Evolutionary conservation across 1,140 invertebrate species (phyloP).

Genomic region (Melitaea cinxia): DNA sequence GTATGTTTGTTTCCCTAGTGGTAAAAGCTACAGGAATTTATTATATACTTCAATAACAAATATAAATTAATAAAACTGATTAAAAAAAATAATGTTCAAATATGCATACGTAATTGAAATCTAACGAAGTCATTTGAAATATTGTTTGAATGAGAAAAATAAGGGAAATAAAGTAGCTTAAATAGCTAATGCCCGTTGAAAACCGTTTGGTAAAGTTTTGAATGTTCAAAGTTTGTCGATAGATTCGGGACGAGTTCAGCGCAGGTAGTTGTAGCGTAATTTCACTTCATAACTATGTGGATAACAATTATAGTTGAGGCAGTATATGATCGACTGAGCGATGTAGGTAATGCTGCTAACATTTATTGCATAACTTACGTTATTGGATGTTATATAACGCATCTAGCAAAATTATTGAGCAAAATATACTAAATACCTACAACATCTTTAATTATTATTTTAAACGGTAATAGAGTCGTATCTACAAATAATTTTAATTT

Average conservation of each 20-base stretch:
- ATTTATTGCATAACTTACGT: slow-evolving; percentile 30
- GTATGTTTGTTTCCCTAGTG: no score
- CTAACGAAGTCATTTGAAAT: background rate
- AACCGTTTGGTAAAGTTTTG: slow-evolving; percentile 35
- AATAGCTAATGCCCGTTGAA: slow-evolving; percentile 22
- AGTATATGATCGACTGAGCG: slow-evolving; percentile 34
- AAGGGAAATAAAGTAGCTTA: slow-evolving; percentile 4
- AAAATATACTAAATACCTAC: slow-evolving; percentile 12
- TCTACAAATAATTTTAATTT: background rate
- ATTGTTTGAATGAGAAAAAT: background rate
- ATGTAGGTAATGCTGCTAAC: slow-evolving; percentile 30
- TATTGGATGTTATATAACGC: slow-evolving; percentile 15
- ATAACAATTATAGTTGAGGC: slow-evolving; percentile 41
- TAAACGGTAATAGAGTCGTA: background rate
- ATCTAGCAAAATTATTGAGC: slow-evolving; percentile 17
- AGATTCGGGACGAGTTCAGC: slow-evolving; percentile 46
- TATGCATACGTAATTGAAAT: no score
- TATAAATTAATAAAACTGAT: no score
- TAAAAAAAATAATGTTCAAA: no score
- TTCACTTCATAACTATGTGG: slow-evolving; percentile 49
- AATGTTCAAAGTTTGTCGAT: slow-evolving; percentile 58
- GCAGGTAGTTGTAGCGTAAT: slow-evolving; percentile 38
- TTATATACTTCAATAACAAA: no score
- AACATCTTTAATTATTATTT: no score
- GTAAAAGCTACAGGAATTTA: no score